Percentiles rank a stretch among this genome's conserved stretches.
Conservation (phyloP, 2,888 invertebrate species). For the Chesias legatella region DNA sequence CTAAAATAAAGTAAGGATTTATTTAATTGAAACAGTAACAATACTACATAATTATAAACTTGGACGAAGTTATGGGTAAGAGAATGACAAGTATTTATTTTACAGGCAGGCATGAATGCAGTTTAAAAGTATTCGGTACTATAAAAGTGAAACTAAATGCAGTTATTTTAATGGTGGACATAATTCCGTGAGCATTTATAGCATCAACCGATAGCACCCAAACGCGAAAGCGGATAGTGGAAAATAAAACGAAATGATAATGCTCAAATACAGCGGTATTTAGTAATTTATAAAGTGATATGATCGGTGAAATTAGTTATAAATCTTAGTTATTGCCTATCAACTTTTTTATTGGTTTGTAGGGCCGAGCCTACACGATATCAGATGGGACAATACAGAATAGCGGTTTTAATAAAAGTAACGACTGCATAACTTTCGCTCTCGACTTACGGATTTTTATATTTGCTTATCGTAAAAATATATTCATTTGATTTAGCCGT, state of each 20-base stretch:
- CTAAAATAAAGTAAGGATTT: too few species aligned
- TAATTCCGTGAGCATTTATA: conserved; percentile 23
- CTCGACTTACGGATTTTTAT: neutral
- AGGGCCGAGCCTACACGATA: conserved; percentile 20
- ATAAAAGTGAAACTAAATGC: conserved; percentile 30
- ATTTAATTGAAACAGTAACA: too few species aligned
- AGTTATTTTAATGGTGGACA: conserved; percentile 27
- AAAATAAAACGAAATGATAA: conserved; percentile 13
- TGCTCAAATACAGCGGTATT: conserved; percentile 22
- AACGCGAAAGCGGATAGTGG: conserved; percentile 18
- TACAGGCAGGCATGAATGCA: too few species aligned
- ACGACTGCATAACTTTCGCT: conserved; percentile 14
- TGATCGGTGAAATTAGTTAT: conserved; percentile 26
- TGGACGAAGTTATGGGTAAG: too few species aligned
- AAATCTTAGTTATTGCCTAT: conserved; percentile 24
- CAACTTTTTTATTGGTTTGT: conserved; percentile 23
- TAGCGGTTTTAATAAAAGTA: conserved; percentile 16
- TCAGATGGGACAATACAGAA: conserved; percentile 13
- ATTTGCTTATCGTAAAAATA: too few species aligned
- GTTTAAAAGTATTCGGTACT: conserved; percentile 12
- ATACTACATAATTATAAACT: too few species aligned
- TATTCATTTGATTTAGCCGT: too few species aligned
- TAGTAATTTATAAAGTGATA: conserved; percentile 21
- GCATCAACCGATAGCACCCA: conserved; percentile 9
- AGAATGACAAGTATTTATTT: too few species aligned